Evolutionary conservation across 2,113 vertebrate genomes (phyloP).

Genomic region (Misgurnus mizolepis): DNA sequence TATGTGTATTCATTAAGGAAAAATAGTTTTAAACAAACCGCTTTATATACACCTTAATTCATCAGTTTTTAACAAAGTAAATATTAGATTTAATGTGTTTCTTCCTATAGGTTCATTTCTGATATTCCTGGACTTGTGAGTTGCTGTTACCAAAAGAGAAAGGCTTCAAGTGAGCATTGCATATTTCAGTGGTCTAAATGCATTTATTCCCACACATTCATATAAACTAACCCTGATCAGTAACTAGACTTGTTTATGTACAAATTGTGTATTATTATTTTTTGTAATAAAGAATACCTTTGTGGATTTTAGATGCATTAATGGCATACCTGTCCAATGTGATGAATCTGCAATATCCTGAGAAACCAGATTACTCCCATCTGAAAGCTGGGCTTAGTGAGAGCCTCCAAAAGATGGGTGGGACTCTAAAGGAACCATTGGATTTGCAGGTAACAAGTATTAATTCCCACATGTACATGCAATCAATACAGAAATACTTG

Average conservation of each 20-base stretch:
- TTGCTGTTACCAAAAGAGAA: conserved; percentile 71
- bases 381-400: conserved; percentile 70
- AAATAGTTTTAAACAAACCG: too few species aligned
- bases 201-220: not conserved
- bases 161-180: conserved; percentile 65
- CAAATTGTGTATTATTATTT: not conserved
- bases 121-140: conserved; percentile 73
- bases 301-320: conserved; percentile 70
- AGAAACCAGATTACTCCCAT: conserved; percentile 78
- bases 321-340: conserved; percentile 77
- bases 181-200: not conserved
- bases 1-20: too few species aligned
- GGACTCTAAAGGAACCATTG: conserved; percentile 57
- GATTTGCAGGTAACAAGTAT: conserved; percentile 57
- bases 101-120: conserved; percentile 69
- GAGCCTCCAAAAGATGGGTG: conserved; percentile 70
- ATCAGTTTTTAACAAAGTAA: not conserved
- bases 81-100: not conserved
- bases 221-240: not conserved
- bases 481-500: not conserved
- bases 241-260: too few species aligned
- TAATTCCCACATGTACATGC: too few species aligned
- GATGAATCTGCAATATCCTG: conserved; percentile 77
- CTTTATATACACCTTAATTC: too few species aligned
- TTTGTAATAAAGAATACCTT: not conserved